Evolutionary conservation across 1,140 invertebrate species (phyloP), one percentile per base, ranked within the genome.

Genomic region (Cheumatopsyche charites): DNA sequence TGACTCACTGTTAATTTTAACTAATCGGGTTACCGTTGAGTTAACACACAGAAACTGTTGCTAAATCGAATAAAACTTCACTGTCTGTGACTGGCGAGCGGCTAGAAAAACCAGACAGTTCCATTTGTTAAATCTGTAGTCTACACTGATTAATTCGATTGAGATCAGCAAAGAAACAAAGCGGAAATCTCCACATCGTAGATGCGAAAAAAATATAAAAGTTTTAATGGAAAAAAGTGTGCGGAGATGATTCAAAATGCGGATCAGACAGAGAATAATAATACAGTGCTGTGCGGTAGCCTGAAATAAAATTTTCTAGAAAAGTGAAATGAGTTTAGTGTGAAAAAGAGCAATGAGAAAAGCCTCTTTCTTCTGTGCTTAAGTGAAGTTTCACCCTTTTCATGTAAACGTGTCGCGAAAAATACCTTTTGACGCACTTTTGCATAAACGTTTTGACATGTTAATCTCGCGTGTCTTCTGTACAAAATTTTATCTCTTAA

Each of bases 381-480:
- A 13, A 13, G 43, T n/a, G 15, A 47, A 47, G 43, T 47, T 12
- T n/a, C 11, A 47, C 55, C 23, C 21, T 25, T 58, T 36, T 36
- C 29, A 11, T 25, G n/a, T 26, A 58, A 58, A 58, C 55, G 21
- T 12, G 55, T 23, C 55, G n/a, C 25, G 55, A 25, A 58, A 58
- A 58, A 58, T 23, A 58, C 21, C 6, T n/a, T 52, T 58, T 12
- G 55, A 58, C 55, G 21, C 23, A 58, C 11, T 17, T 58, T 19
- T 6, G 21, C 12, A 23, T 58, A 7, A 58, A 58, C 23, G 21
- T 13, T 58, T 25, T 23, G 21, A 26, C 21, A 23, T 4, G 19
- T 12, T 58, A 21, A 25, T 58, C 23, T 58, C 23, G 2, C 55
- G 2, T 47, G 3, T 36, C 29, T 36, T 36, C 9, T 36, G 29